Conservation (phyloP, 2,797 vertebrate species). For the Fundulus diaphanus region DNA sequence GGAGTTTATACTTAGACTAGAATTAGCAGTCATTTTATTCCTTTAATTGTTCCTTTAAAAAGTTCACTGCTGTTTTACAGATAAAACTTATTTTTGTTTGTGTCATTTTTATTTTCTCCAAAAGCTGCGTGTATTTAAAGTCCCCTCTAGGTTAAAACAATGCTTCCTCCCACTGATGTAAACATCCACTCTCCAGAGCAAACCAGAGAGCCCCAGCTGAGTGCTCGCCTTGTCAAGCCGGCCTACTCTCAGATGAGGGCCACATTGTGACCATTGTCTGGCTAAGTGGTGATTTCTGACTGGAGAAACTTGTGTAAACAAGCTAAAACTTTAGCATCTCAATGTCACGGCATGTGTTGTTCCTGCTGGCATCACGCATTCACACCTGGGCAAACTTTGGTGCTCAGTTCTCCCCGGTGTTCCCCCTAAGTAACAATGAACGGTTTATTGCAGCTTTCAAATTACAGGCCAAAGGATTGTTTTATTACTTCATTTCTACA, state of each 20-base stretch:
- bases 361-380: slow-evolving; percentile 61
- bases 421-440: not conserved
- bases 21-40: not conserved
- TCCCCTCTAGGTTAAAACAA: slow-evolving; percentile 81
- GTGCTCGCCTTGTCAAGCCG: slow-evolving; percentile 68
- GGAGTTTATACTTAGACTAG: not conserved
- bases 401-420: slow-evolving; percentile 32
- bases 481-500: not conserved
- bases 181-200: slow-evolving; percentile 81
- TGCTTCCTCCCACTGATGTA: slow-evolving; percentile 79
- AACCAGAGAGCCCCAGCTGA: slow-evolving; percentile 76
- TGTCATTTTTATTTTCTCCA: slow-evolving; percentile 8
- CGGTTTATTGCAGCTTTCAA: not conserved
- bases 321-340: slow-evolving; percentile 79
- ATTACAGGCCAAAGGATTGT: no score
- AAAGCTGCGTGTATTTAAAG: slow-evolving; percentile 37
- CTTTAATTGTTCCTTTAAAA: not conserved
- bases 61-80: not conserved
- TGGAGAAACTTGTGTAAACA: slow-evolving; percentile 83
- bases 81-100: slow-evolving; percentile 18
- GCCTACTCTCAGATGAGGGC: slow-evolving; percentile 81
- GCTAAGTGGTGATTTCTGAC: slow-evolving; percentile 75
- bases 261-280: slow-evolving; percentile 82
- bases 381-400: slow-evolving; percentile 71
- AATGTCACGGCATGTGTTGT: slow-evolving; percentile 77